Evolutionary conservation across 2,113 vertebrate species (phyloP), one percentile per base, ranked within the genome.

Genomic region (Chlorodrepanis virens): DNA sequence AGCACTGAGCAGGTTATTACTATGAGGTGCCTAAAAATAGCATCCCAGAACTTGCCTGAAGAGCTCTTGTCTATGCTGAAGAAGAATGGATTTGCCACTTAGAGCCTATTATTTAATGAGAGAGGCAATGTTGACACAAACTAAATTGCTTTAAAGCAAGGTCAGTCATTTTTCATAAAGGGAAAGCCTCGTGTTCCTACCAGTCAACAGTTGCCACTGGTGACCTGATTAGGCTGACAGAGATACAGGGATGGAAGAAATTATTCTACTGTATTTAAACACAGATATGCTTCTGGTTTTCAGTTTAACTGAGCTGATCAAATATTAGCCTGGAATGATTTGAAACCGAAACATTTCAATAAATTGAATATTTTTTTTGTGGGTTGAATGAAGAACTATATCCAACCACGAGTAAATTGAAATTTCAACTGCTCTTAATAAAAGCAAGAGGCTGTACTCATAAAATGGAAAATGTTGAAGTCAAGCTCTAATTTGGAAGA

Each of bases 101-200:
- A 90, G 64, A 89, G 89, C 76, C 94, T 87, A 78, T 95, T 96
- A 94, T 96, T 95, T 93, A 96, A 94, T 78, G 93, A 91, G 89
- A 90, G 92, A 90, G 37, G 83, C 91, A 74, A 77, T 94, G 94
- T 97, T 94, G 95, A 94, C 94, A 95, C 91, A 92, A 95, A 93
- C 72, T 90, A 90, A 96, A 96, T 96, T 92, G 91, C 96, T 95
- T 95, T 92, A 94, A 95, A 94, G 93, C 80, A 89, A 91, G 91
- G 95, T 90, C 95, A 95, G 93, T 93, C 71, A 93, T 96, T 95
- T 95, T 95, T 94, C 90, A 87, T 90, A n/a, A 78, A 75, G 80
- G 83, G 59, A 81, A 90, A 90, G 56, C 33, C 28, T 83, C 25
- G 4, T 78, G 60, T 92, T 96, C 81, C 76, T 67, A 83, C 76